These are phyloP conservation scores for Antheraea mylitta DNA, from an alignment of 1,140 invertebrate genomes.

Conservation along the genomic window DNA sequence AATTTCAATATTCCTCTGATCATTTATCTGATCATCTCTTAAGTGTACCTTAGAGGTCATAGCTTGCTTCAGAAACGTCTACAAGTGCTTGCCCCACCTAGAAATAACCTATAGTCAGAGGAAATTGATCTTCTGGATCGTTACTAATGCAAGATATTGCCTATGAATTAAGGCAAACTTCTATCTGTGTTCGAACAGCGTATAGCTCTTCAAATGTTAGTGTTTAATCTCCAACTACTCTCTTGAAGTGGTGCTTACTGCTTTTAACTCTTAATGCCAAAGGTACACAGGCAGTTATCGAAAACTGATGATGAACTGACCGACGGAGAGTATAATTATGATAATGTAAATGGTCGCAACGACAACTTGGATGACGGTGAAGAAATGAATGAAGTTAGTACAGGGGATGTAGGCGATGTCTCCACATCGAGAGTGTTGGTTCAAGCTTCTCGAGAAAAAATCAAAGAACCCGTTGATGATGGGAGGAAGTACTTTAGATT, in stretches of 20 bases:
- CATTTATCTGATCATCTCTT: no score
- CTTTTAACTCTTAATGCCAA: not conserved
- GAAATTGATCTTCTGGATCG: no score
- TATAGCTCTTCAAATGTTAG: slow-evolving; percentile 9
- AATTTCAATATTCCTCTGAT: no score
- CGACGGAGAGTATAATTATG: not conserved
- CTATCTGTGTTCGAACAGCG: not conserved
- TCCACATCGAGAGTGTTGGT: not conserved
- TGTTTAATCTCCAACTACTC: not conserved
- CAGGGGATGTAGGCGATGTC: not conserved
- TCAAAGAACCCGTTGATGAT: not conserved
- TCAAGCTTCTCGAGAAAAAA: not conserved
- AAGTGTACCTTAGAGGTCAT: no score
- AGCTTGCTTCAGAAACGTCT: no score
- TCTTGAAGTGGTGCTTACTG: not conserved
- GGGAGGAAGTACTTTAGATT: not conserved
- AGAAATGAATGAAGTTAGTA: not conserved
- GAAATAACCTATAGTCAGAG: no score
- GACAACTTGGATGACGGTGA: not conserved
- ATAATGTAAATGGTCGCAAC: not conserved
- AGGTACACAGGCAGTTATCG: not conserved
- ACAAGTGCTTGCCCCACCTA: no score
- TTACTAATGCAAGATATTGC: not conserved
- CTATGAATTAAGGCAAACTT: not conserved
- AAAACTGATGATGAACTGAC: not conserved